Evolutionary conservation across 2,888 invertebrate species (phyloP), one percentile per base, ranked within the genome.

Genomic region (Pemphredon lugubris): DNA sequence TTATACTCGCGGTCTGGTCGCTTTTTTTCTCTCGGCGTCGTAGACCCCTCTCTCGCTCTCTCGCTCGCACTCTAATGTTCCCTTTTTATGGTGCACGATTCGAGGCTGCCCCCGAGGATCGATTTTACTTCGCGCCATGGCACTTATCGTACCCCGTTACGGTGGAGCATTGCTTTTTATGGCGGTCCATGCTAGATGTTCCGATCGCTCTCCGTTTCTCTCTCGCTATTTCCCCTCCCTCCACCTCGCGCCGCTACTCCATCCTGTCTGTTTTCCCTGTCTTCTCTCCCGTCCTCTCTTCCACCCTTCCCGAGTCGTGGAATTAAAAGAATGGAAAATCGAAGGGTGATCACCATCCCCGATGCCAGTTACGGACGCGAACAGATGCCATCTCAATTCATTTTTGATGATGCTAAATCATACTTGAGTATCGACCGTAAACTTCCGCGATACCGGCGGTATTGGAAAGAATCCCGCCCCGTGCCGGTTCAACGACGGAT

Each of bases 131-230:
- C 73, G 75, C 78, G 60, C 77, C 77, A 50, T 68, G 75, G 87
- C 83, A 89, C 88, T 89, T 89, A 89, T 89, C 89, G 88, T 89
- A 83, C 85, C 82, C 84, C 84, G 88, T 89, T 89, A 89, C 87
- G 89, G 88, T 84, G 84, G 82, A 83, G 83, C 89, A 88, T 89
- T 89, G 87, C 79, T 86, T 89, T 89, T 89, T 89, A 89, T 83
- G 84, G 83, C 82, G 70, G 63, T 60, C 75, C 75, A 80, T 80
- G 82, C 68, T 82, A 75, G 78, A 80, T 82, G 83, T 83, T 82
- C 83, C 83, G 80, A 85, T 81, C 79, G 68, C 61, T 64, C 71
- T 68, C 59, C 40, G 23, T 30, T 37, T 16, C 53, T 70, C 64
- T 67, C 37, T 53, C 48, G 51, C 64, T 44, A 47, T 47, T 37